Conservation (phyloP, 2,888 invertebrate species). For the Drosophila neutralis region DNA sequence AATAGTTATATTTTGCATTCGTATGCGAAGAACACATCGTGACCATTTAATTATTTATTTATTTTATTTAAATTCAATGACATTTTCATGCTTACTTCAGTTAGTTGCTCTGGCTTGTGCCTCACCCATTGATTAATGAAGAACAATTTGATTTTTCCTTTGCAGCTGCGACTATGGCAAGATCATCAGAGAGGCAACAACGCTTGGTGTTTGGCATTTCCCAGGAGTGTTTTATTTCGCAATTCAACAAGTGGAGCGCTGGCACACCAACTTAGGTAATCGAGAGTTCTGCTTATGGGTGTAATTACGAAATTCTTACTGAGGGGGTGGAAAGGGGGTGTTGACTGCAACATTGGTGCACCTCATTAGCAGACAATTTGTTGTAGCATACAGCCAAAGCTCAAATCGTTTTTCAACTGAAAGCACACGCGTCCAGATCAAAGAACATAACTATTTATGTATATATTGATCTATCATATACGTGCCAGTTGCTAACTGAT, state of each 20-base stretch:
- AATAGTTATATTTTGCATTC: background rate
- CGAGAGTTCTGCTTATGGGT: conserved; percentile 61
- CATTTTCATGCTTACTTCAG: background rate
- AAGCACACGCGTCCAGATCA: conserved; percentile 10
- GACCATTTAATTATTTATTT: background rate
- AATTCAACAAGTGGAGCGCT: conserved; percentile 22
- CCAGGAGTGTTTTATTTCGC: conserved; percentile 64
- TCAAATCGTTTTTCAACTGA: conserved; percentile 15
- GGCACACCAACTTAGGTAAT: conserved; percentile 47
- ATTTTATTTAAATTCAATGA: background rate
- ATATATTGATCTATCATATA: conserved; percentile 1
- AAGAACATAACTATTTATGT: background rate
- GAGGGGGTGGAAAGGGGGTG: conserved; percentile 3
- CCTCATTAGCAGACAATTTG: conserved; percentile 77
- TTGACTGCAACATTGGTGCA: conserved; percentile 47
- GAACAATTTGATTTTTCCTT: conserved; percentile 25
- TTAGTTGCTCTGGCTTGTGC: background rate
- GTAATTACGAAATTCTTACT: conserved; percentile 53
- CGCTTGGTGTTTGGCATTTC: conserved; percentile 48
- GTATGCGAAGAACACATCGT: background rate
- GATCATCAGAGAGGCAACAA: conserved; percentile 33
- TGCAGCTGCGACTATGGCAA: conserved; percentile 28
- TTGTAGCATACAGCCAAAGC: conserved; percentile 52
- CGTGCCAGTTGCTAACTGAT: background rate
- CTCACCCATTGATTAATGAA: conserved; percentile 13